Base-by-base conservation (phyloP, 2,888 invertebrate genomes). In the Allacma fusca region DNA sequence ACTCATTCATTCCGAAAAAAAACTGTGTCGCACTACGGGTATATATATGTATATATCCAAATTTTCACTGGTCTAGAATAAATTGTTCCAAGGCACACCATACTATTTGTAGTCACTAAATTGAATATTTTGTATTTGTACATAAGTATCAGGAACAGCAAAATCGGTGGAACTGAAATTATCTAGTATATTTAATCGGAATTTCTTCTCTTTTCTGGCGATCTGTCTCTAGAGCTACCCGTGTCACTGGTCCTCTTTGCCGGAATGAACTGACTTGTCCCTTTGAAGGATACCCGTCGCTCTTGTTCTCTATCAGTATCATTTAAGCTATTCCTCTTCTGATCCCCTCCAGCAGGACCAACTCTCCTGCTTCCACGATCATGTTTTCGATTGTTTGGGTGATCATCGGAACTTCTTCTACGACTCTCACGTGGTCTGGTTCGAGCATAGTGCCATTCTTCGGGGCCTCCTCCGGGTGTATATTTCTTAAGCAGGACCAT, bases 281-380 rank as follows among this genome's bases (percentile, higher is more conserved):
- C 62, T 74, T 74, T 28, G 23, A 74, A 74, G 0, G 64, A 64
- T 40, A 74, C 73, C 26, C 24, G 19, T 40, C 73, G 29, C 29
- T 64, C 73, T 21, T 59, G 13, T n/a, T n/a, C n/a, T n/a, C n/a
- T n/a, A n/a, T 29, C 29, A 67, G 1, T 64, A 12, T 74, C 43
- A 19, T 74, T 13, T 1, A 24, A 13, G 1, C 9, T 24, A 13
- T 59, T 7, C 13, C 24, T 64, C 9, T 29, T 59, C 40, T 74
- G 73, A 24, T 64, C 73, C 9, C 64, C 73, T 13, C 64, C 73
- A 9, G 64, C 73, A 24, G 73, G 73, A 24, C 40, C 73, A 34
- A 74, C 43, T 74, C 26, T 62, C 23, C 73, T 23, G n/a, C n/a
- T 19, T 23, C 23, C 59, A 13, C 59, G 28, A 57, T 13, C 24